Conservation (phyloP, 2,888 invertebrate species). For the Frankliniella intonsa region DNA sequence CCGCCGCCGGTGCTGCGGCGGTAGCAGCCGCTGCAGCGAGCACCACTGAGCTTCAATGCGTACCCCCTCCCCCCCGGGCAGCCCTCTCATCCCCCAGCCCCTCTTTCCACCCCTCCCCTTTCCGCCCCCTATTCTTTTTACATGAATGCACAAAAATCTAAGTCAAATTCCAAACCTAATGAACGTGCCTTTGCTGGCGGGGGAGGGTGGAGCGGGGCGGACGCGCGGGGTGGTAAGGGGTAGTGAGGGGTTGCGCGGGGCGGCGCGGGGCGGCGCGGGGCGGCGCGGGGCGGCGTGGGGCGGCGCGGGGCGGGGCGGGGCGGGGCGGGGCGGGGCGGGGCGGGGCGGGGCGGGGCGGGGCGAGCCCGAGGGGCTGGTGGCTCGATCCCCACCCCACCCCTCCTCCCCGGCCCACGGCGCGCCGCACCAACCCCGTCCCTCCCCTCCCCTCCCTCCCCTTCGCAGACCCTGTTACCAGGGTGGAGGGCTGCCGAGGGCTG, state of each 20-base stretch:
- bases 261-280: not conserved
- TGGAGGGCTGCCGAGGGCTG: not conserved
- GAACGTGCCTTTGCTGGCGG: constrained; percentile 23
- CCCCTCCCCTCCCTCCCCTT: not conserved
- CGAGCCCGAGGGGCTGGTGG: constrained; percentile 1
- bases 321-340: no score
- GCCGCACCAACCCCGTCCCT: not conserved
- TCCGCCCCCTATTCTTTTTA: constrained; percentile 20
- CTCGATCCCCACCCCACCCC: not conserved
- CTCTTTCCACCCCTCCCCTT: not conserved
- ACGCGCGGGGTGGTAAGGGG: no score
- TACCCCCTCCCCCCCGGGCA: not conserved
- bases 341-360: not conserved
- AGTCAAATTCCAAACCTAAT: constrained; percentile 27
- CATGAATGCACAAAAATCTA: constrained; percentile 27
- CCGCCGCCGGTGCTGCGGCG: not conserved
- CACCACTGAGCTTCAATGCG: constrained; percentile 23
- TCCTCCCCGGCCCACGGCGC: not conserved
- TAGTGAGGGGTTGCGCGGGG: not conserved
- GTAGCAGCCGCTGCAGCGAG: not conserved
- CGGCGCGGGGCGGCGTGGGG: no score
- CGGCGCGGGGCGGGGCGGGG: no score
- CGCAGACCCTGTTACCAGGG: not conserved
- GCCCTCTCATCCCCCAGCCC: not conserved
- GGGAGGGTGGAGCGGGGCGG: not conserved